These are phyloP conservation scores for Kradibia gibbosae DNA, from an alignment of 1,140 invertebrate genomes.

Conservation along the genomic window DNA sequence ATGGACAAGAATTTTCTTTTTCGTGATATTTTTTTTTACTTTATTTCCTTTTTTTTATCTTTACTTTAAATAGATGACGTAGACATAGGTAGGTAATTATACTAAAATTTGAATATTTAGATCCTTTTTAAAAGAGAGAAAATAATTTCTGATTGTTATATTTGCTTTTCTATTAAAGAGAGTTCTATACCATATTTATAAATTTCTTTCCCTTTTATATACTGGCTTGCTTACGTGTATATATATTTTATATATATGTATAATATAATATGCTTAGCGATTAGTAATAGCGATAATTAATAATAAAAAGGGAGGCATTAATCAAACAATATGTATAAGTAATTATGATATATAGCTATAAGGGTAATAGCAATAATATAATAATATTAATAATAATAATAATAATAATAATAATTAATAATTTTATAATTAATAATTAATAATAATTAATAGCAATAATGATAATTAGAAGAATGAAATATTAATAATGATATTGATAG, in stretches of 20 bases:
- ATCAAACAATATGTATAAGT: slow-evolving; percentile 66
- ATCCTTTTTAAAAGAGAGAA: slow-evolving; percentile 52
- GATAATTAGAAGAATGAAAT: slow-evolving; percentile 56
- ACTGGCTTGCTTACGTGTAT: slow-evolving; percentile 51
- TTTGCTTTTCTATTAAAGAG: slow-evolving; percentile 40
- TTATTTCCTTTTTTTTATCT: not conserved
- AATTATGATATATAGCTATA: slow-evolving; percentile 57
- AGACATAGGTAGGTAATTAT: slow-evolving; percentile 51
- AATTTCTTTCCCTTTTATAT: slow-evolving; percentile 53
- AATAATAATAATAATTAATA: slow-evolving; percentile 58
- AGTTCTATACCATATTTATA: slow-evolving; percentile 47
- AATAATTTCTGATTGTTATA: slow-evolving; percentile 59
- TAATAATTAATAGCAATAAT: slow-evolving; percentile 51
- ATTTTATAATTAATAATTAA: slow-evolving; percentile 54
- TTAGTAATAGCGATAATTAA: slow-evolving; percentile 65
- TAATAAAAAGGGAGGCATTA: slow-evolving; percentile 62
- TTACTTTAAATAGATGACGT: slow-evolving; percentile 61
- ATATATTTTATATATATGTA: slow-evolving; percentile 56
- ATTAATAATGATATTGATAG: slow-evolving; percentile 54
- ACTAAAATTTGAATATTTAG: slow-evolving; percentile 46
- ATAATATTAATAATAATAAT: slow-evolving; percentile 57
- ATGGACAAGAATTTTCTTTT: slow-evolving; percentile 63
- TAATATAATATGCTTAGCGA: slow-evolving; percentile 60
- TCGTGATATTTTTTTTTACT: slow-evolving; percentile 19
- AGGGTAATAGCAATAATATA: slow-evolving; percentile 54